phyloP scores from a whole-genome alignment of 2,113 vertebrate species.

The Alosa alosa region DNA sequence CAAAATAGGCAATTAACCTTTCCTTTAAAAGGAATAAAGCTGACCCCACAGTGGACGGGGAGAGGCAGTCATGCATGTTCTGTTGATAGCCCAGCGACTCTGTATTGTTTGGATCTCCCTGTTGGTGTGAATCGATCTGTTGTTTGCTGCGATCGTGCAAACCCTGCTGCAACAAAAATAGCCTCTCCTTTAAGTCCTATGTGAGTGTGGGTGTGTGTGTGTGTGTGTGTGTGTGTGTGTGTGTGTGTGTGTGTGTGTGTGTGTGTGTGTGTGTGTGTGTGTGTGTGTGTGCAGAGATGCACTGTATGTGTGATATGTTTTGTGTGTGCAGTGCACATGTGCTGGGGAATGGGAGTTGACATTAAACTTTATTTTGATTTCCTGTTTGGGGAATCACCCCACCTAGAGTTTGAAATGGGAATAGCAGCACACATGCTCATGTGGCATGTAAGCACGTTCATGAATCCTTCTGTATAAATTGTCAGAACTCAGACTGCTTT shows the following conservation, averaged over 20 bases:
- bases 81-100: neutral
- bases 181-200: neutral
- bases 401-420: neutral
- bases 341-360: neutral
- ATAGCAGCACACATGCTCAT: neutral
- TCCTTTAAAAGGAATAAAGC: neutral
- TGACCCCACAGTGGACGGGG: constrained; percentile 27
- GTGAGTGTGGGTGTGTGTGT: neutral
- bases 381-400: neutral
- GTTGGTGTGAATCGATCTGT: neutral
- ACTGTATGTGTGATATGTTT: neutral
- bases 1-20: constrained; percentile 28
- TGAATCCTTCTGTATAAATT: neutral
- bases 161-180: neutral
- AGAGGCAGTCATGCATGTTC: constrained; percentile 28
- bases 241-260: neutral
- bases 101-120: neutral
- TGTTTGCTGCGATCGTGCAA: neutral
- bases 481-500: neutral
- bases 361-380: neutral
- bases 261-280: neutral
- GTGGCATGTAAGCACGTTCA: neutral
- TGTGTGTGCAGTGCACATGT: neutral
- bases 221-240: neutral
- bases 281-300: neutral